phyloP scores from a whole-genome alignment of 2,797 vertebrate species.

The Labeo calbasu region DNA sequence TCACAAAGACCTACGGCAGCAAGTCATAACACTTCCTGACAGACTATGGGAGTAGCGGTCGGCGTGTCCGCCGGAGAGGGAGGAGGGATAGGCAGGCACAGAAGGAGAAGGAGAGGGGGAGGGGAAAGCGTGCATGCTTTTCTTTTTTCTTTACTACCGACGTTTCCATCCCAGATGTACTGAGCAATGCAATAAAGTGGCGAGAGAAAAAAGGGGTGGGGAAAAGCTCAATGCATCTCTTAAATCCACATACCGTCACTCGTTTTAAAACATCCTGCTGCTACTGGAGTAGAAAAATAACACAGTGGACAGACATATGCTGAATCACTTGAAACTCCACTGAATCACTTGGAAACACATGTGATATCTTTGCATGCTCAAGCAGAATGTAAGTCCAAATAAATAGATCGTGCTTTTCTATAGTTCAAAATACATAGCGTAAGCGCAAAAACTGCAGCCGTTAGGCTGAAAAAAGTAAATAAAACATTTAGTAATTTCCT shows the following conservation, averaged over 20 bases:
- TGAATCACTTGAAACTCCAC: slow-evolving; percentile 23
- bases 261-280: slow-evolving; percentile 11
- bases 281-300: background rate
- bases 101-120: slow-evolving; percentile 14
- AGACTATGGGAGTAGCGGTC: slow-evolving; percentile 50
- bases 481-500: background rate
- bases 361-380: slow-evolving; percentile 15
- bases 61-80: slow-evolving; percentile 26
- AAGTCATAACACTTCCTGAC: slow-evolving; percentile 69
- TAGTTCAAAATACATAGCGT: background rate
- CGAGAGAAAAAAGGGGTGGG: background rate
- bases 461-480: background rate
- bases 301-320: background rate
- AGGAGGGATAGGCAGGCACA: slow-evolving; percentile 3
- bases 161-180: slow-evolving; percentile 26
- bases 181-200: background rate
- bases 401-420: background rate
- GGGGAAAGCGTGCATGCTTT: background rate
- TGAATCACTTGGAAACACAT: slow-evolving; percentile 31
- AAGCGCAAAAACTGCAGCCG: background rate
- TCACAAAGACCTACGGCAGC: slow-evolving; percentile 63
- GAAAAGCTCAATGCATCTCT: slow-evolving; percentile 9
- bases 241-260: background rate
- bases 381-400: background rate
- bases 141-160: slow-evolving; percentile 32